phyloP scores from a whole-genome alignment of 2,113 vertebrate species.

The Lipotes vexillifer region DNA sequence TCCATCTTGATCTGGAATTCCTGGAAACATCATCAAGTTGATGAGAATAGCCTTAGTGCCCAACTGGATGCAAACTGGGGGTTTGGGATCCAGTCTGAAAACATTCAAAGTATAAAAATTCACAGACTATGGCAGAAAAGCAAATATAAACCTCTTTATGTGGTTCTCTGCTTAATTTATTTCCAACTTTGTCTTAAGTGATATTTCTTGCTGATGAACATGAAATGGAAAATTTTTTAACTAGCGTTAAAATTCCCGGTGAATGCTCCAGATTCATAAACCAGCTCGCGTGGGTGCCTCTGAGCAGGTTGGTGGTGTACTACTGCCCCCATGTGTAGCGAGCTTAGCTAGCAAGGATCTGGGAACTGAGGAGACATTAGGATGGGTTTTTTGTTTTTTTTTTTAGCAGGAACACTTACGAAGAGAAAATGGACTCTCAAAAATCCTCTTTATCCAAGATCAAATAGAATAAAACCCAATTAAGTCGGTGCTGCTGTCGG shows the following conservation, averaged over 20 bases:
- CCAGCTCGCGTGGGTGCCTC: background rate
- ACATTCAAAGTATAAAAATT: conserved; percentile 27
- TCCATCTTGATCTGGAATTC: background rate
- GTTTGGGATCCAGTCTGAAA: background rate
- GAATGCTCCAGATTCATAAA: background rate
- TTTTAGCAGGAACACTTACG: conserved; percentile 59
- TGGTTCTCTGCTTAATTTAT: conserved; percentile 64
- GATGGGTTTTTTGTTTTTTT: background rate
- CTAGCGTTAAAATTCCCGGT: conserved; percentile 18
- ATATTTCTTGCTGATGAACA: conserved; percentile 50
- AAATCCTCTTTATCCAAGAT: conserved; percentile 73
- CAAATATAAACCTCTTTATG: conserved; percentile 60
- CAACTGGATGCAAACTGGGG: background rate
- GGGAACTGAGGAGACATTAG: background rate
- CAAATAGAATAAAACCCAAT: conserved; percentile 71
- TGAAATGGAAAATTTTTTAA: conserved; percentile 58
- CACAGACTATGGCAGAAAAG: conserved; percentile 23
- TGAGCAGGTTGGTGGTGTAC: background rate
- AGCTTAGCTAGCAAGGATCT: conserved; percentile 29
- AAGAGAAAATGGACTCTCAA: conserved; percentile 64
- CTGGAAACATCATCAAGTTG: background rate
- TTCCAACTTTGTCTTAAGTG: conserved; percentile 67
- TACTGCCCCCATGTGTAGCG: conserved; percentile 68
- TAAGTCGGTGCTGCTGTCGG: conserved; percentile 51
- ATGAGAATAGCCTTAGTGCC: background rate